phyloP scores from a whole-genome alignment of 2,113 vertebrate species.

The Pao palembangensis region DNA sequence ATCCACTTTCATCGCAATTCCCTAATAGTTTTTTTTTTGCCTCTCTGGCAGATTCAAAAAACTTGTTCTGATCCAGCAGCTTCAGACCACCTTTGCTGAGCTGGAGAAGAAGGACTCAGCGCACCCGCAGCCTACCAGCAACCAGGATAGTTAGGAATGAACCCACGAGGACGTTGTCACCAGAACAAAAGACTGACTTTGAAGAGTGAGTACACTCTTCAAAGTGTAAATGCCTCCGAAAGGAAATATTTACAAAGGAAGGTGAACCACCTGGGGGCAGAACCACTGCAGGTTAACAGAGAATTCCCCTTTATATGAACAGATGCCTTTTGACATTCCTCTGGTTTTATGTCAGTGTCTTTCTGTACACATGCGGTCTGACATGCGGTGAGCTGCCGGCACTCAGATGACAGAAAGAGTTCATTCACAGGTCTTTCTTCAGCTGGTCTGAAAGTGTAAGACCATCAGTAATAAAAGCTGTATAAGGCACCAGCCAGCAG shows the following conservation, averaged over 20 bases:
- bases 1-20: too few relatives aligned
- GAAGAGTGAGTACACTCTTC: too few relatives aligned
- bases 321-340: slow-evolving; percentile 55
- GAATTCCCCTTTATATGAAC: slow-evolving; percentile 51
- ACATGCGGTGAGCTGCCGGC: slow-evolving; percentile 4
- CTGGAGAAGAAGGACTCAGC: slow-evolving; percentile 76
- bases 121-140: slow-evolving; percentile 75
- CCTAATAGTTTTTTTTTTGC: not conserved
- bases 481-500: too few relatives aligned
- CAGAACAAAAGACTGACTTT: too few relatives aligned
- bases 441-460: slow-evolving; percentile 54
- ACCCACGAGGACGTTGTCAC: too few relatives aligned
- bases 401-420: not conserved
- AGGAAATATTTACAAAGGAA: not conserved
- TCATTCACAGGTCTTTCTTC: slow-evolving; percentile 43
- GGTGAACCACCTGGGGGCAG: slow-evolving; percentile 21
- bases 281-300: slow-evolving; percentile 32
- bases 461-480: not conserved
- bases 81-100: slow-evolving; percentile 85
- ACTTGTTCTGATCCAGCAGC: slow-evolving; percentile 95
- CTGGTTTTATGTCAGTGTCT: slow-evolving; percentile 34
- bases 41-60: slow-evolving; percentile 89
- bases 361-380: slow-evolving; percentile 17
- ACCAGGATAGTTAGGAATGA: slow-evolving; percentile 81
- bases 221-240: too few relatives aligned